Evolutionary conservation across 2,113 vertebrate genomes (phyloP).

Genomic region (Clarias batrachus): DNA sequence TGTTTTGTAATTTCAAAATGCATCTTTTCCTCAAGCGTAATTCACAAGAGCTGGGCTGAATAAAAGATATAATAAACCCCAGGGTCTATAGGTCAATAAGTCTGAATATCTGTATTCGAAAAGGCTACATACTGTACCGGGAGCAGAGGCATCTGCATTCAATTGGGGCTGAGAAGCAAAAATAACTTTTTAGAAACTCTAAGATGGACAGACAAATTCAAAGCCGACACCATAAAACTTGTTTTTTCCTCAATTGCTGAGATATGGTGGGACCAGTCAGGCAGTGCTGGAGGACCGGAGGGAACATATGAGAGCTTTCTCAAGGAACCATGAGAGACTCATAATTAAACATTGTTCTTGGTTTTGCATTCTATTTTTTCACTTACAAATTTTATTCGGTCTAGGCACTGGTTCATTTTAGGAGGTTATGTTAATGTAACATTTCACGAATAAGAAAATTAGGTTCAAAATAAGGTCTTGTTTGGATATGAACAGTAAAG

Average conservation of each 20-base stretch:
- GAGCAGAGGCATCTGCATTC: background rate
- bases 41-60: background rate
- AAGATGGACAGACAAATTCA: background rate
- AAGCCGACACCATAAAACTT: background rate
- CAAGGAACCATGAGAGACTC: background rate
- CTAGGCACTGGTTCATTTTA: background rate
- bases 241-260: background rate
- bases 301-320: no score
- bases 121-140: background rate
- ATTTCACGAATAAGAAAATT: background rate
- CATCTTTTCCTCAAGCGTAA: background rate
- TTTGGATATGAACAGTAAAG: conserved; percentile 11
- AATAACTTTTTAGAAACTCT: background rate
- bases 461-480: conserved; percentile 3
- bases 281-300: no score
- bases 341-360: background rate
- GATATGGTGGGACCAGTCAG: no score
- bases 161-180: background rate
- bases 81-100: background rate
- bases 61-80: background rate
- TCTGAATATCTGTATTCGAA: background rate
- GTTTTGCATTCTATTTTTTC: background rate
- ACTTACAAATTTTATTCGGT: background rate
- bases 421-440: background rate
- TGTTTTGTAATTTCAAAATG: no score